These are phyloP conservation scores for Rhyzopertha dominica DNA, from an alignment of 1,140 invertebrate genomes.

Conservation along the genomic window DNA sequence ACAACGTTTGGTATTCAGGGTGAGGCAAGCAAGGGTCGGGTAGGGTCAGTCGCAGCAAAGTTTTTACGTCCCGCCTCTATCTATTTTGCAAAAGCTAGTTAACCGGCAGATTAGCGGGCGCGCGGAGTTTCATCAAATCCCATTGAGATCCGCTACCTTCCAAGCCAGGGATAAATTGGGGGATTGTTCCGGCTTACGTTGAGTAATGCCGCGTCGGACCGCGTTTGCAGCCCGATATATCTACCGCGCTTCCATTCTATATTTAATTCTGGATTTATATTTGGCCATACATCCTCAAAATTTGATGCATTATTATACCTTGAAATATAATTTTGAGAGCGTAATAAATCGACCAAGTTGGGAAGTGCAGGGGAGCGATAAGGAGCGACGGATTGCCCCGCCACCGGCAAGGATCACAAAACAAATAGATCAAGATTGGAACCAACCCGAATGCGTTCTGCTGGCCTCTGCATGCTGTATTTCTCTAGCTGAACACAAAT, in stretches of 20 bases:
- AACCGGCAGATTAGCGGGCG: slow-evolving; percentile 44
- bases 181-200: slow-evolving; percentile 46
- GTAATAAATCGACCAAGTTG: slow-evolving; percentile 29
- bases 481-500: slow-evolving; percentile 28
- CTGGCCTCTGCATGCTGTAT: slow-evolving; percentile 39
- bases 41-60: slow-evolving; percentile 11
- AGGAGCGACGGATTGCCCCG: slow-evolving; percentile 41
- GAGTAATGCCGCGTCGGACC: slow-evolving; percentile 45
- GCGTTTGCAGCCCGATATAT: slow-evolving; percentile 45
- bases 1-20: too few relatives aligned
- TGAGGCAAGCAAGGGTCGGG: not conserved
- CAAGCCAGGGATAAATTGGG: slow-evolving; percentile 45
- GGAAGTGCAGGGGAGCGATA: slow-evolving; percentile 37
- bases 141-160: slow-evolving; percentile 45
- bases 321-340: slow-evolving; percentile 41
- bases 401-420: slow-evolving; percentile 45
- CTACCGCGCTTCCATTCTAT: slow-evolving; percentile 41
- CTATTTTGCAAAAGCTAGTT: slow-evolving; percentile 46
- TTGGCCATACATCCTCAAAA: slow-evolving; percentile 39
- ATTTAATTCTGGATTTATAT: slow-evolving; percentile 47
- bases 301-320: too few relatives aligned
- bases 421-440: slow-evolving; percentile 47
- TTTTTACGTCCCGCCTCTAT: slow-evolving; percentile 35
- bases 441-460: slow-evolving; percentile 38
- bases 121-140: slow-evolving; percentile 46